These are phyloP conservation scores for Phengaris arion DNA, from an alignment of 2,888 invertebrate species.

Conservation along the genomic window DNA sequence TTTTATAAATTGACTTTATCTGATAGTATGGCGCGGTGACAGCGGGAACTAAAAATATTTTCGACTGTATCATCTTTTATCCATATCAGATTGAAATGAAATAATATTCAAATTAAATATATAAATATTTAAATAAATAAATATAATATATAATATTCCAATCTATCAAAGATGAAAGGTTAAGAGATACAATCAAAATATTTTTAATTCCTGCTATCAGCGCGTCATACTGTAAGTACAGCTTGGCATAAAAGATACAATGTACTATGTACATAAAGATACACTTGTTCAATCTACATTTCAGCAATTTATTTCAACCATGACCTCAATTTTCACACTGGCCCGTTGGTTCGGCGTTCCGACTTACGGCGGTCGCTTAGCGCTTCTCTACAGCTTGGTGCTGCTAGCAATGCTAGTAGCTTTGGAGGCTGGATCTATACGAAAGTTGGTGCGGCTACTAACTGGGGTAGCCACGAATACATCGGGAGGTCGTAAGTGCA, in stretches of 20 bases:
- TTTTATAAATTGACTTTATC: too few species aligned
- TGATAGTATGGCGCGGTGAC: too few species aligned
- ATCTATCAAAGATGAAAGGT: too few species aligned
- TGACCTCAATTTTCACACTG: slow-evolving; percentile 47
- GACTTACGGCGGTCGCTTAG: slow-evolving; percentile 43
- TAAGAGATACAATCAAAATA: not conserved
- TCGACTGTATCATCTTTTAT: too few species aligned
- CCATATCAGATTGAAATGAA: too few species aligned
- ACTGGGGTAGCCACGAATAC: slow-evolving; percentile 42
- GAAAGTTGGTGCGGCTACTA: slow-evolving; percentile 50
- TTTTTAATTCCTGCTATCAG: not conserved
- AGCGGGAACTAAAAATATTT: too few species aligned
- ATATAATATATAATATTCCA: too few species aligned
- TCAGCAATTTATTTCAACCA: slow-evolving; percentile 52
- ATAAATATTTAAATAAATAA: too few species aligned
- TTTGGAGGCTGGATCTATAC: slow-evolving; percentile 50
- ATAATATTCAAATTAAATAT: too few species aligned
- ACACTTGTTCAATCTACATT: slow-evolving; percentile 34
- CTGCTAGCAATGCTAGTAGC: slow-evolving; percentile 46
- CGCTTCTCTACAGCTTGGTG: slow-evolving; percentile 44
- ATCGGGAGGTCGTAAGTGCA: slow-evolving; percentile 47
- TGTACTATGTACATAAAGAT: too few species aligned
- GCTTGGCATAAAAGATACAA: too few species aligned
- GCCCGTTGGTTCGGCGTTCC: slow-evolving; percentile 58
- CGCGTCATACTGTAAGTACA: too few species aligned